Percentiles rank a stretch among this genome's conserved stretches.
phyloP scores from a whole-genome alignment of 1,140 invertebrate species.

The Goniozus legneri region DNA sequence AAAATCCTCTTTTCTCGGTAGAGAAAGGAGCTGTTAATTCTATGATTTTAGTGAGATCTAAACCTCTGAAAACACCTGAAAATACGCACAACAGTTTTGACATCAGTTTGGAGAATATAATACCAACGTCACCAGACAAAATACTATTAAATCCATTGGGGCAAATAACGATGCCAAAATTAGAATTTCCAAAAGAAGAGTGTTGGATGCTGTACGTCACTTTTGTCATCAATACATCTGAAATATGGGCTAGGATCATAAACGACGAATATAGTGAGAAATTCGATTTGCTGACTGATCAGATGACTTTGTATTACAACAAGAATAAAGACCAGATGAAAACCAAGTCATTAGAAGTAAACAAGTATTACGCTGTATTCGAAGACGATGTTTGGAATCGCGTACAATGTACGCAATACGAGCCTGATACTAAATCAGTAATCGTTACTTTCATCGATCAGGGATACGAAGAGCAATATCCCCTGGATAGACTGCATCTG shows the following conservation, averaged over 20 bases:
- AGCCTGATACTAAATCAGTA: constrained; percentile 41
- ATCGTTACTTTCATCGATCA: constrained; percentile 63
- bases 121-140: constrained; percentile 14
- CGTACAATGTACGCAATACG: constrained; percentile 56
- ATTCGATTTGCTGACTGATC: constrained; percentile 52
- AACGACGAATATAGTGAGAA: constrained; percentile 57
- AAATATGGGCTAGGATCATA: constrained; percentile 58
- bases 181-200: constrained; percentile 53
- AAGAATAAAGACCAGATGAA: constrained; percentile 25
- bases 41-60: constrained; percentile 45
- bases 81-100: background rate
- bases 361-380: constrained; percentile 59
- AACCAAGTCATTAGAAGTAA: constrained; percentile 21
- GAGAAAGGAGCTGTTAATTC: constrained; percentile 54
- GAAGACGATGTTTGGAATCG: constrained; percentile 60
- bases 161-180: constrained; percentile 30
- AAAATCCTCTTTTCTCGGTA: constrained; percentile 45
- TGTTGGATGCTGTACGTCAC: constrained; percentile 58
- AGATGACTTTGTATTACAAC: constrained; percentile 59
- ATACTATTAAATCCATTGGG: constrained; percentile 19
- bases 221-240: constrained; percentile 52
- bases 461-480: constrained; percentile 58
- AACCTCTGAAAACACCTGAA: too few relatives aligned
- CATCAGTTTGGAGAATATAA: background rate
- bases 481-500: constrained; percentile 51